Evolutionary conservation across 2,113 vertebrate genomes (phyloP).

Genomic region (Cygnus buccinator): DNA sequence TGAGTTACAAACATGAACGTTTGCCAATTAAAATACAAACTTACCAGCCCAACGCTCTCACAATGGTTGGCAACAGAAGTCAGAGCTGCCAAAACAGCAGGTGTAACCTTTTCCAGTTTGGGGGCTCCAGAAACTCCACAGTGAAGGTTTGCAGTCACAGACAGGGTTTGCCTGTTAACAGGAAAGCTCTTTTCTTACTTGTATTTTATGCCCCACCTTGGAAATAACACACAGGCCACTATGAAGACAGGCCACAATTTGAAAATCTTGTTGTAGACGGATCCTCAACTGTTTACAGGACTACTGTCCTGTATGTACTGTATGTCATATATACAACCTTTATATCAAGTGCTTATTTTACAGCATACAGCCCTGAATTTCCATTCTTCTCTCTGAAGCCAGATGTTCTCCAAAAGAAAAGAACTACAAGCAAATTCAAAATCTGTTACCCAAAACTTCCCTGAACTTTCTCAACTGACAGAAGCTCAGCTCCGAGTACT

Average conservation of each 20-base stretch:
- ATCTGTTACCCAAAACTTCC: background rate
- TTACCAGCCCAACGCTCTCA: background rate
- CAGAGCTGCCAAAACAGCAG: background rate
- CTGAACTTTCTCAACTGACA: background rate
- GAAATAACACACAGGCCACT: background rate
- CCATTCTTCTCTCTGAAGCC: background rate
- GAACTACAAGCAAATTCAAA: background rate
- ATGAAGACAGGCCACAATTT: background rate
- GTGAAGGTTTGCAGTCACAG: background rate
- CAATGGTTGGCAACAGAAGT: background rate
- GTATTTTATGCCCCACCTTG: background rate
- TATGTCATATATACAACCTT: background rate
- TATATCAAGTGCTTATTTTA: background rate
- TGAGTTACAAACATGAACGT: background rate
- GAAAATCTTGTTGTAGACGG: background rate
- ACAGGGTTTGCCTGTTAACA: background rate
- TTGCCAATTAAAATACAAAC: background rate
- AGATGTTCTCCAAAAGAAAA: background rate
- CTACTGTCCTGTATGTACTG: no score
- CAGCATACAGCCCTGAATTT: background rate
- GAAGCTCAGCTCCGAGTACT: background rate
- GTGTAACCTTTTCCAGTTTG: background rate
- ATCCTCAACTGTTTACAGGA: background rate
- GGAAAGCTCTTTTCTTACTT: background rate
- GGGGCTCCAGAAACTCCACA: background rate